phyloP scores from a whole-genome alignment of 2,888 invertebrate genomes.

The Syrista parreyssii region DNA sequence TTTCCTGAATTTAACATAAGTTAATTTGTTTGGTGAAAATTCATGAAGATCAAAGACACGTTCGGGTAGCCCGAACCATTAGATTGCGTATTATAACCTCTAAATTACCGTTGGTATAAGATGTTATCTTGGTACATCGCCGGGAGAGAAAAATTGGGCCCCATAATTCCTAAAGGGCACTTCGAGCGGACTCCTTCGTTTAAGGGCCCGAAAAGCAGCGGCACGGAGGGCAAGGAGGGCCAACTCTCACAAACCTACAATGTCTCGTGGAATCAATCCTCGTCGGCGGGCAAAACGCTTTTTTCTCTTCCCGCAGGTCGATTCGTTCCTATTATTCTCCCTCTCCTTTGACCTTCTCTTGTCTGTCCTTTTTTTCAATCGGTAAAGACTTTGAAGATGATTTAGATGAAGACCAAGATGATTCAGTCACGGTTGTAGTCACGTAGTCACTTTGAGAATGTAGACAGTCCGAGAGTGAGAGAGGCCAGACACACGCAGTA shows the following conservation, averaged over 20 bases:
- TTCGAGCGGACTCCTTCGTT: neutral
- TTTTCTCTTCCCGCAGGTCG: neutral
- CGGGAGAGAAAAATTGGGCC: neutral
- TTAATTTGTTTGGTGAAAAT: neutral
- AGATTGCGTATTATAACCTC: neutral
- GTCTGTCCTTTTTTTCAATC: neutral
- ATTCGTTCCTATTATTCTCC: neutral
- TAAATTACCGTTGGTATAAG: neutral
- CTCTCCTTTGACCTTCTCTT: neutral
- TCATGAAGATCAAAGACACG: neutral
- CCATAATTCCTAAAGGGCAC: neutral
- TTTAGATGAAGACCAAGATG: neutral
- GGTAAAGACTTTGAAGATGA: neutral
- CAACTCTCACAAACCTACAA: neutral
- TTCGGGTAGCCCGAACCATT: neutral
- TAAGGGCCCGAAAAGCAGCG: neutral
- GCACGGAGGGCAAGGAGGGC: neutral
- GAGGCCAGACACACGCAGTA: neutral
- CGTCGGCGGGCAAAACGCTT: neutral
- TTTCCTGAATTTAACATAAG: neutral
- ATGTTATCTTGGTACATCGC: neutral
- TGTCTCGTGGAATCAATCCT: neutral
- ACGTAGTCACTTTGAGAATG: neutral
- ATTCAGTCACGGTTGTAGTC: neutral
- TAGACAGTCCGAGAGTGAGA: neutral